These are phyloP conservation scores for Alectoris magna DNA, from an alignment of 2,797 vertebrate genomes.

Conservation along the genomic window DNA sequence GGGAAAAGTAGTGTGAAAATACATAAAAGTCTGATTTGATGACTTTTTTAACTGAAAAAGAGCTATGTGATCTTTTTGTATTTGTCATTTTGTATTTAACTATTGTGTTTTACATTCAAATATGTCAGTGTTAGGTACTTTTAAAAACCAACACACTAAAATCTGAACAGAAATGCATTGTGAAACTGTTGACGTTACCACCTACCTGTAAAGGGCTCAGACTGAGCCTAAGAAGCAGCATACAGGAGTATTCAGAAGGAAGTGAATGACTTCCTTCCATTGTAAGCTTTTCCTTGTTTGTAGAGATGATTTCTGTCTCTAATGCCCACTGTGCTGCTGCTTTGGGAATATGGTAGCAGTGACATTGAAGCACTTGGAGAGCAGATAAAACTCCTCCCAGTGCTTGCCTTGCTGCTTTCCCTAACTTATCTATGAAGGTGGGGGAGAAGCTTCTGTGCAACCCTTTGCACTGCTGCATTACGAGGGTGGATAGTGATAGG, in stretches of 20 bases:
- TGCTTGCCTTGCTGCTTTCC: not conserved
- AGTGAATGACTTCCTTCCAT: conserved; percentile 47
- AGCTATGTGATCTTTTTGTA: not conserved
- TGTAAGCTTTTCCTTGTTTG: not conserved
- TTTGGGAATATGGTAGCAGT: not conserved
- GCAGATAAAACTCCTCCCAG: not conserved
- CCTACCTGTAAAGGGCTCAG: not conserved
- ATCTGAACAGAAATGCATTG: not conserved
- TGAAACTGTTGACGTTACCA: not conserved
- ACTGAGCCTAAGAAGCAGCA: not conserved
- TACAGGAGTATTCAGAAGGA: conserved; percentile 25
- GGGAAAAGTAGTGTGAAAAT: not conserved
- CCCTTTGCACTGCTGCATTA: not conserved
- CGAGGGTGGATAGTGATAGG: too few relatives aligned
- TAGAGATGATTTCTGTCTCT: not conserved
- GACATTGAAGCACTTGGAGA: not conserved
- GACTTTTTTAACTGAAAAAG: not conserved
- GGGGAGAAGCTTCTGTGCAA: not conserved
- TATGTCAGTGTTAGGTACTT: not conserved
- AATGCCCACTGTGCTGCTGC: not conserved
- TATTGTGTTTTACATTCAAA: not conserved
- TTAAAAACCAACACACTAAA: rapidly evolving
- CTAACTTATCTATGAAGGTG: not conserved
- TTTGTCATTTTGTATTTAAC: not conserved
- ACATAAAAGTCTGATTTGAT: not conserved